A percentile compares a stretch with the other conserved stretches of the same genome.
These are phyloP conservation scores for Neostethus bicornis DNA, from an alignment of 2,797 vertebrate genomes.

Conservation along the genomic window DNA sequence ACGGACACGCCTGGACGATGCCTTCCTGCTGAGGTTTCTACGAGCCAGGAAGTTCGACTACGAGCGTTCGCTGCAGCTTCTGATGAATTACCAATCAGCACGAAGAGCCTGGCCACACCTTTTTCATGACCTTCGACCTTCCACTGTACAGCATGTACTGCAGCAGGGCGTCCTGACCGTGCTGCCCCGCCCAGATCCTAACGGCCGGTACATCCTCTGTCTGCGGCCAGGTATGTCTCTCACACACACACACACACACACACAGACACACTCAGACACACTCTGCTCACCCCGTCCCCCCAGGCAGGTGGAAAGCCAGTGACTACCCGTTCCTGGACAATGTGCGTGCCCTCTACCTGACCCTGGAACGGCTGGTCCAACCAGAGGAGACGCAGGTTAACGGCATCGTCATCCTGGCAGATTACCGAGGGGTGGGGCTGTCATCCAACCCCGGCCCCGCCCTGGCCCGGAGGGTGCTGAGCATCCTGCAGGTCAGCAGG, in stretches of 20 bases:
- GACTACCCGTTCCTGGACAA: constrained; percentile 97
- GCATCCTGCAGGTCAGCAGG: constrained; percentile 98
- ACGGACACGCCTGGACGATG: constrained; percentile 90
- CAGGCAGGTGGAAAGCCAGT: constrained; percentile 96
- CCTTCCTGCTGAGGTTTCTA: constrained; percentile 94
- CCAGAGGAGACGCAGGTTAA: constrained; percentile 98
- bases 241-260: no score
- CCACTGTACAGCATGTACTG: constrained; percentile 90
- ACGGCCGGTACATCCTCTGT: constrained; percentile 91
- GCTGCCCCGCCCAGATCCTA: constrained; percentile 86
- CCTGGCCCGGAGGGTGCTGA: constrained; percentile 97
- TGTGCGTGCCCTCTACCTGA: constrained; percentile 95
- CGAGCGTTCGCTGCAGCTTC: constrained; percentile 92
- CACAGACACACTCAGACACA: no score
- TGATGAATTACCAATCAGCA: constrained; percentile 93
- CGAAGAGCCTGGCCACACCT: constrained; percentile 95
- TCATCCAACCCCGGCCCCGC: constrained; percentile 97
- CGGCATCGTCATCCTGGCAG: constrained; percentile 95
- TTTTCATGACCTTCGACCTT: constrained; percentile 91
- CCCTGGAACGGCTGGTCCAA: constrained; percentile 97
- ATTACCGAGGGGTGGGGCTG: constrained; percentile 97
- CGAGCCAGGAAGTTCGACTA: constrained; percentile 98
- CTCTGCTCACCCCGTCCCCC: no score
- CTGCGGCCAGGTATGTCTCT: constrained; percentile 86
- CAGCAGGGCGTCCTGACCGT: constrained; percentile 95